These are phyloP conservation scores for Scaptomyza montana DNA, from an alignment of 1,140 invertebrate genomes.

Conservation along the genomic window DNA sequence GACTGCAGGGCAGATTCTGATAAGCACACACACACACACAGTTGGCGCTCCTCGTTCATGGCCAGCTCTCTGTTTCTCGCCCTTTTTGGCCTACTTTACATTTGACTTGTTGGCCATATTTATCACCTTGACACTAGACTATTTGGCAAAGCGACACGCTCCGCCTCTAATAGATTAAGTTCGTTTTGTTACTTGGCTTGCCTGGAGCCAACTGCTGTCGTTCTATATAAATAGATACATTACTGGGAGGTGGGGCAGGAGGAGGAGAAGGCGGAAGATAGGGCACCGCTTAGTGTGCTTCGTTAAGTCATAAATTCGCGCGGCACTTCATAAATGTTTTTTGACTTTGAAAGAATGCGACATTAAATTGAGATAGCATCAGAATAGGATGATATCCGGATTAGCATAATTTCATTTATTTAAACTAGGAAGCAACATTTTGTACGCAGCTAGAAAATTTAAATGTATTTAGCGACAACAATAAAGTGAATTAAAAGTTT, in stretches of 20 bases:
- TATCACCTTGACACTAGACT: constrained; percentile 72
- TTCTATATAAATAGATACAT: background rate
- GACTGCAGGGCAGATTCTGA: constrained; percentile 32
- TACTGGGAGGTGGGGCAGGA: too few relatives aligned
- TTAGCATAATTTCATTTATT: constrained; percentile 44
- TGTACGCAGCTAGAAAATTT: background rate
- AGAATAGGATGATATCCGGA: constrained; percentile 58
- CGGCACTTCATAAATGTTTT: constrained; percentile 56
- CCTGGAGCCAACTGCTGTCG: constrained; percentile 27
- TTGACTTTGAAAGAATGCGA: constrained; percentile 13
- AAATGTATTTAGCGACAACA: background rate
- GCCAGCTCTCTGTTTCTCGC: too few relatives aligned
- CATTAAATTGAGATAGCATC: constrained; percentile 35
- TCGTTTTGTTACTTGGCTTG: constrained; percentile 71
- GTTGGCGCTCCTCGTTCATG: background rate
- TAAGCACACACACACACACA: background rate
- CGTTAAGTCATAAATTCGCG: constrained; percentile 19
- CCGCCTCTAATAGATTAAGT: constrained; percentile 75
- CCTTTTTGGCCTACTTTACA: constrained; percentile 23
- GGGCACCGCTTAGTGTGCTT: background rate
- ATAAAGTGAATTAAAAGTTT: too few relatives aligned
- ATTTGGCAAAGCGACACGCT: constrained; percentile 53
- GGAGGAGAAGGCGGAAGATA: background rate
- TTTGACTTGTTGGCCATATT: constrained; percentile 66
- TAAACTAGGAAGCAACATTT: background rate